Evolutionary conservation across 1,140 invertebrate species (phyloP), one percentile per base, ranked within the genome.

Genomic region (Pararge aegeria): DNA sequence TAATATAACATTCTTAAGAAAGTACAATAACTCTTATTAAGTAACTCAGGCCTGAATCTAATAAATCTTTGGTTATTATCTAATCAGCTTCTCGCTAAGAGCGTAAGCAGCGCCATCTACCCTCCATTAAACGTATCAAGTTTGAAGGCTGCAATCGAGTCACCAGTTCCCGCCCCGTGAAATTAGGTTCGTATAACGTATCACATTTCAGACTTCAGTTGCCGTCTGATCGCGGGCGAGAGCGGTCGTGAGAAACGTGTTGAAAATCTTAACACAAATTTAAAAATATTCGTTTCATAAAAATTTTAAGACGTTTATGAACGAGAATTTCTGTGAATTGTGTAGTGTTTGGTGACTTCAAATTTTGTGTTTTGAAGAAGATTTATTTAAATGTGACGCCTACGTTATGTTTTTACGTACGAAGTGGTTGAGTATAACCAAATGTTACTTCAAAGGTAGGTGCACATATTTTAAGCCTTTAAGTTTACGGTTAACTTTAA

Each of bases 111-210:
- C 53, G 67, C 67, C 67, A 69, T 69, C 67, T 69, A 49, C 54
- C 44, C 37, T 34, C 19, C 54, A 56, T 42, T 49, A 66, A 61
- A 29, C 18, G 49, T 54, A 68, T 63, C 60, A 68, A 30, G 57
- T 55, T 48, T 48, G 61, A 59, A 54, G 66, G 48, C 40, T 55
- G 53, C 38, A 60, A 60, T 57, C 52, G 52, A 65, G 61, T 52
- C 62, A 10, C 59, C 55, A 59, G 58, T 48, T 58, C 62, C 62
- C 55, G 49, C 49, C 56, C 58, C 51, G 68, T 64, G 61, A 60
- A 69, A 69, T 66, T 66, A 66, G 63, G 63, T 68, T 68, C 66
- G 55, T 66, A 59, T 66, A 60, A 55, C 56, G 60, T 66, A 63
- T 60, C 57, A 30, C 49, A 54, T 56, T 63, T 64, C 65, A 55